phyloP scores from a whole-genome alignment of 2,113 vertebrate genomes.

The Tor tambroides region DNA sequence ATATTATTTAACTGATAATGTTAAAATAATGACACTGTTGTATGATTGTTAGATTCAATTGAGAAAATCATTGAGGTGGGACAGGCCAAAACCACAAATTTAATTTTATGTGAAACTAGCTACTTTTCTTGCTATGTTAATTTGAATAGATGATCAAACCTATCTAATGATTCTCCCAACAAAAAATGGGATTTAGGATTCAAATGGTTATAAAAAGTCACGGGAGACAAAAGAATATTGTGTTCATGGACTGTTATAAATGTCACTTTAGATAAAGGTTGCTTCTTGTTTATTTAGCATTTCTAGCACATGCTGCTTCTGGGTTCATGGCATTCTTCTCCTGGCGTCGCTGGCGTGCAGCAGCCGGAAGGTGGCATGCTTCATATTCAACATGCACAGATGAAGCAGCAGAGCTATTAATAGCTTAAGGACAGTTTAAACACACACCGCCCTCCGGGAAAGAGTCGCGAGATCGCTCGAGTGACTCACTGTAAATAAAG shows the following conservation, averaged over 20 bases:
- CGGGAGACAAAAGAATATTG: neutral
- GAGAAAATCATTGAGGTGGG: neutral
- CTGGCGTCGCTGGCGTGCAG: slow-evolving; percentile 69
- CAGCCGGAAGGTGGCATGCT: slow-evolving; percentile 89
- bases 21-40: neutral
- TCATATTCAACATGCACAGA: slow-evolving; percentile 76
- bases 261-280: neutral
- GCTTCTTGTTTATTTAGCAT: neutral
- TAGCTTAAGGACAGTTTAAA: slow-evolving; percentile 67
- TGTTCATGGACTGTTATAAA: neutral
- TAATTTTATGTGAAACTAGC: neutral
- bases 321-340: neutral
- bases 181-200: neutral
- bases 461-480: slow-evolving; percentile 47
- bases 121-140: neutral
- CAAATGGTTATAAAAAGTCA: neutral
- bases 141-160: neutral
- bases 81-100: neutral
- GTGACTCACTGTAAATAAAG: slow-evolving; percentile 48
- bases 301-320: neutral
- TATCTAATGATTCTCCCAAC: neutral
- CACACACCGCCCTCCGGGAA: slow-evolving; percentile 23
- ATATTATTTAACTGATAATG: neutral
- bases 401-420: slow-evolving; percentile 74
- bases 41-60: neutral